Evolutionary conservation across 2,797 vertebrate species (phyloP).

Genomic region (Oryzias dopingdopingensis): DNA sequence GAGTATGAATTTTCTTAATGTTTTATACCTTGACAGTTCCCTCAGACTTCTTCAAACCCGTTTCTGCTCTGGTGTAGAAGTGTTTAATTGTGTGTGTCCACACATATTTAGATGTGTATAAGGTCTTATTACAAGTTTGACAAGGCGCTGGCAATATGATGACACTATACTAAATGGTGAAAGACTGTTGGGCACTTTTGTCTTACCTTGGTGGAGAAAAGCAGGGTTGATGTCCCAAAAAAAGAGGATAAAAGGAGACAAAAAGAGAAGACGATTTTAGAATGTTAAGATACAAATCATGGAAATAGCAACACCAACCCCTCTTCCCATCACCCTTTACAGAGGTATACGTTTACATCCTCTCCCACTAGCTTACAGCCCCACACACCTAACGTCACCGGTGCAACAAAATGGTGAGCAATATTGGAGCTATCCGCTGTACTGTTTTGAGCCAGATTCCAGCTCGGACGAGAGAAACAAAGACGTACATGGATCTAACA

Average conservation of each 20-base stretch:
- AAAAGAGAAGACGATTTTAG: neutral
- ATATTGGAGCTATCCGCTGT: too few relatives aligned
- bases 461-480: too few relatives aligned
- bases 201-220: slow-evolving; percentile 62
- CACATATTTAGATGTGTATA: neutral
- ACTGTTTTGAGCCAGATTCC: too few relatives aligned
- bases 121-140: slow-evolving; percentile 20
- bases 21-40: slow-evolving; percentile 16
- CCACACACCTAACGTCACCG: too few relatives aligned
- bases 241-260: too few relatives aligned
- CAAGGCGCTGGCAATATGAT: slow-evolving; percentile 26
- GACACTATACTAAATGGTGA: slow-evolving; percentile 20
- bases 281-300: too few relatives aligned
- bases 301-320: too few relatives aligned
- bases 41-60: slow-evolving; percentile 5
- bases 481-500: too few relatives aligned
- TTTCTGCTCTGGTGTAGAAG: neutral
- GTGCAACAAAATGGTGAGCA: too few relatives aligned
- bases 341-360: too few relatives aligned
- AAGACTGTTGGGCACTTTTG: slow-evolving; percentile 15
- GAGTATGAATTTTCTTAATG: slow-evolving; percentile 9
- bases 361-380: too few relatives aligned
- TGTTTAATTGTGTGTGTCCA: neutral
- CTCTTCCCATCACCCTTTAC: too few relatives aligned
- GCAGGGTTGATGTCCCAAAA: slow-evolving; percentile 6